Percentiles rank a stretch among this genome's conserved stretches.
These are phyloP conservation scores for Poecilobothrus nobilitatus DNA, from an alignment of 2,888 invertebrate genomes.

Conservation along the genomic window DNA sequence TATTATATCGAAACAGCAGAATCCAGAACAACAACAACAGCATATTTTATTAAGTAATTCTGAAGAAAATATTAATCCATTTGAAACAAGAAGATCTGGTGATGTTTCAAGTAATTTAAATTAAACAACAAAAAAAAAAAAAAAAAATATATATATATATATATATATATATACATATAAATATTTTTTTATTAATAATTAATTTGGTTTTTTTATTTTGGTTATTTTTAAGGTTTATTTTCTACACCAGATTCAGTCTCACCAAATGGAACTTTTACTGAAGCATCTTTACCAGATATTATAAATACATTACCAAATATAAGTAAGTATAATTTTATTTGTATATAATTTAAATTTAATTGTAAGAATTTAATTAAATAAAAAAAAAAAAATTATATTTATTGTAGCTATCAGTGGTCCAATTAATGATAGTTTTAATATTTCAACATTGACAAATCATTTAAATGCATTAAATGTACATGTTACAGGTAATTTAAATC, in stretches of 20 bases:
- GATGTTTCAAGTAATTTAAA: slow-evolving; percentile 14
- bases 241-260: neutral
- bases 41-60: neutral
- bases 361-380: no score
- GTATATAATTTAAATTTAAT: no score
- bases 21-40: neutral
- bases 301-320: slow-evolving; percentile 18
- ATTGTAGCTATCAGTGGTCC: neutral
- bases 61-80: slow-evolving; percentile 13
- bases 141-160: slow-evolving; percentile 9
- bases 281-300: slow-evolving; percentile 20
- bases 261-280: neutral
- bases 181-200: no score
- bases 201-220: slow-evolving; percentile 7
- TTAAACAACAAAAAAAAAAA: neutral
- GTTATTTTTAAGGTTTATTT: slow-evolving; percentile 18
- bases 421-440: slow-evolving; percentile 14
- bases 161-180: no score
- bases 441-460: slow-evolving; percentile 12
- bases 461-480: slow-evolving; percentile 13
- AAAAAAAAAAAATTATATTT: no score
- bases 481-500: slow-evolving; percentile 11
- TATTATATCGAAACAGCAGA: neutral
- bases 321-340: slow-evolving; percentile 12
- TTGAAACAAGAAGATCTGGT: slow-evolving; percentile 12